phyloP scores from a whole-genome alignment of 2,113 vertebrate genomes.

The Apaloderma vittatum region DNA sequence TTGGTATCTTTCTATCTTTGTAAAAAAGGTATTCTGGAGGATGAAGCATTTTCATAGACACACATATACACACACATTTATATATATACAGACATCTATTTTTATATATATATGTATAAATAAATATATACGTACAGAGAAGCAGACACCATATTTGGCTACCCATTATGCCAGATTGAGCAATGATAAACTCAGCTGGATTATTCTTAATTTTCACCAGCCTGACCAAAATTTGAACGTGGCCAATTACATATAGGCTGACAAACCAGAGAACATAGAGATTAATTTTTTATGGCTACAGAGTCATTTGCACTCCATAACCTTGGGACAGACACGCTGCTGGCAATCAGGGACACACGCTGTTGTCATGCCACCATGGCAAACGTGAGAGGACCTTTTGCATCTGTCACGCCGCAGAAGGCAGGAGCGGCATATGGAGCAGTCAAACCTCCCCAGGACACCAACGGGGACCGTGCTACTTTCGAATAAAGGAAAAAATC shows the following conservation, averaged over 20 bases:
- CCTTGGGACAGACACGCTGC: conserved; percentile 24
- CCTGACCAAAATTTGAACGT: neutral
- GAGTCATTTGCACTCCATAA: conserved; percentile 33
- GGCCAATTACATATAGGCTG: neutral
- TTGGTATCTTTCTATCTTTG: neutral
- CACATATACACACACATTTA: accelerated
- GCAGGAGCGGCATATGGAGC: conserved; percentile 1
- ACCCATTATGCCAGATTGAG: neutral
- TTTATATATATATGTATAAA: neutral
- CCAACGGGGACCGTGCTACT: neutral
- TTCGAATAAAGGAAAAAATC: neutral
- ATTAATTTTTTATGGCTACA: conserved; percentile 56
- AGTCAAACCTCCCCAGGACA: neutral
- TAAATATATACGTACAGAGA: neutral
- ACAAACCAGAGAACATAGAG: conserved; percentile 57
- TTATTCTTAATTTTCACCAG: conserved; percentile 41
- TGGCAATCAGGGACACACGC: neutral
- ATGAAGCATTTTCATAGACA: neutral
- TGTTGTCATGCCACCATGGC: conserved; percentile 7
- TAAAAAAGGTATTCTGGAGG: neutral
- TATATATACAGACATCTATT: neutral
- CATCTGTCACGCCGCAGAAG: neutral
- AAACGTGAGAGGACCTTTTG: conserved; percentile 31
- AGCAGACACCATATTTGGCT: neutral
- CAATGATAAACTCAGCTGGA: conserved; percentile 22